Evolutionary conservation across 2,113 vertebrate genomes (phyloP), one percentile per base, ranked within the genome.

Genomic region (Thamnaconus septentrionalis): DNA sequence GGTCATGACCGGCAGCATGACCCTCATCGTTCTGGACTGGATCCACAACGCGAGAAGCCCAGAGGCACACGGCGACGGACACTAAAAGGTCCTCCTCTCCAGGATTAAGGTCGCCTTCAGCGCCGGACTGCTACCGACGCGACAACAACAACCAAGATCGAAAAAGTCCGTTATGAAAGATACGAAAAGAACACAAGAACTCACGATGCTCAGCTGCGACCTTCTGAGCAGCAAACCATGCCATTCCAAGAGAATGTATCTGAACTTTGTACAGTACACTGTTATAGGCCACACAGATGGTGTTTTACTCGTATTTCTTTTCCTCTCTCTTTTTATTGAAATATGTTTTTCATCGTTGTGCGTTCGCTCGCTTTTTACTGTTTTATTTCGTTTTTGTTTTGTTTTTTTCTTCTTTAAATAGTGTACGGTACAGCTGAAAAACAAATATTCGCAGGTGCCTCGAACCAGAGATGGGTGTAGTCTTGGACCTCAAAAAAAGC

Each of bases 221-320:
- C n/a, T 60, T 5, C 70, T 62, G 85, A 94, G 94, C 93, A 87
- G 51, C 89, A 90, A 91, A 93, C 92, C 92, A 94, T 92, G 94
- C 94, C 95, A 97, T 99, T 99, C 96, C 88, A 89, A 95, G 92
- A 95, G 96, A 97, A 98, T 97, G 95, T 96, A 86, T 91, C 86
- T 74, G 80, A 90, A 93, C 91, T 93, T 68, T 93, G 92, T 93
- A 93, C 86, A 93, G 87, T 91, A 87, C 82, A 88, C 92, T 91
- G 90, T 94, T 93, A 47, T 79, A 94, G 91, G 90, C 94, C 94
- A 96, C 94, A 90, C 91, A 84, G 89, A 93, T 94, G 94, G 93
- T 92, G 59, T 78, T 74, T 71, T 57, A 57, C 54, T 73, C 65
- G 85, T 90, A 4, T 50, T 50, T 50, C 8, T 11, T 50, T 11